A percentile compares a stretch with the other conserved stretches of the same genome.
Conservation (phyloP, 2,888 invertebrate species). For the Cephonodes hylas region DNA sequence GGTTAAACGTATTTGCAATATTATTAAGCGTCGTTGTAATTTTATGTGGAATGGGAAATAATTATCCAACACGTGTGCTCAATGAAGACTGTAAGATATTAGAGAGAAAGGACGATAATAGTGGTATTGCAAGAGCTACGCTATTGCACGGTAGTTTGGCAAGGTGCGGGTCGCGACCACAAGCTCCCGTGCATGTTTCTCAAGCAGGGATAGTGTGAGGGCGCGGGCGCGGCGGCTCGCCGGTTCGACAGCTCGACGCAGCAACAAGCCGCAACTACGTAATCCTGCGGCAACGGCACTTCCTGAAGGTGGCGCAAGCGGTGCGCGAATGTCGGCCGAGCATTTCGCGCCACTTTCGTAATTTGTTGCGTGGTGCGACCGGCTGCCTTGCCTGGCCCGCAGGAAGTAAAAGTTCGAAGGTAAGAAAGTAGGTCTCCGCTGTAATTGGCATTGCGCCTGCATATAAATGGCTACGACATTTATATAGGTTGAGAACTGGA, state of each 20-base stretch:
- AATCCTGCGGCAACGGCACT: slow-evolving; percentile 76
- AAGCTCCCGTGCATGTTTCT: slow-evolving; percentile 49
- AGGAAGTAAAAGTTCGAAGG: slow-evolving; percentile 82
- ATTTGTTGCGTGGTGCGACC: slow-evolving; percentile 78
- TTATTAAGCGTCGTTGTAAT: not conserved
- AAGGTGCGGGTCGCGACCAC: slow-evolving; percentile 41
- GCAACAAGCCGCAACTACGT: slow-evolving; percentile 61
- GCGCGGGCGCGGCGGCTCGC: slow-evolving; percentile 29
- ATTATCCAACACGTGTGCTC: not conserved
- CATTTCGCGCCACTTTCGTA: slow-evolving; percentile 81
- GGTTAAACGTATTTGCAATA: no score
- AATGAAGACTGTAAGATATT: slow-evolving; percentile 9
- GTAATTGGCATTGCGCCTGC: slow-evolving; percentile 79
- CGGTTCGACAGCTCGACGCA: slow-evolving; percentile 30
- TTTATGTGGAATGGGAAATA: not conserved
- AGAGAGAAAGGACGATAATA: slow-evolving; percentile 37
- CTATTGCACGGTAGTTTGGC: slow-evolving; percentile 26
- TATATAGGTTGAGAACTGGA: slow-evolving; percentile 58
- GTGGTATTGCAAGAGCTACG: slow-evolving; percentile 28
- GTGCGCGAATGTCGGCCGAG: slow-evolving; percentile 78
- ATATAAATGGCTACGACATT: slow-evolving; percentile 69
- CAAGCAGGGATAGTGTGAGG: slow-evolving; percentile 56
- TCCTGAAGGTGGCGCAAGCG: slow-evolving; percentile 80
- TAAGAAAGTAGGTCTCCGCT: slow-evolving; percentile 80
- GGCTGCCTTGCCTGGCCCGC: slow-evolving; percentile 75